phyloP scores from a whole-genome alignment of 2,888 invertebrate genomes.

The Apeira syringaria region DNA sequence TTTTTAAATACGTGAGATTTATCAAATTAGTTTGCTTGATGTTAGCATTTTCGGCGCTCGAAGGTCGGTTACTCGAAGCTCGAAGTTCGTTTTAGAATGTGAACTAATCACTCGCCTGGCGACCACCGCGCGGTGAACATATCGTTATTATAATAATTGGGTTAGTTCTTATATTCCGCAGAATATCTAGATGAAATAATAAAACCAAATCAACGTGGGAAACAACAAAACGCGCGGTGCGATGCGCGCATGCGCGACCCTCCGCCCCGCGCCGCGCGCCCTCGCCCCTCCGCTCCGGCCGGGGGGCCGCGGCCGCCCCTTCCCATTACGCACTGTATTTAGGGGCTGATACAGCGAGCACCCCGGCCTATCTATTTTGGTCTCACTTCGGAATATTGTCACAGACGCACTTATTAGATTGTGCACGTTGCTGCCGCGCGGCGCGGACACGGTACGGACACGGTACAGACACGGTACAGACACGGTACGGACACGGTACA shows the following conservation, averaged over 20 bases:
- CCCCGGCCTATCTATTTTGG: conserved; percentile 78
- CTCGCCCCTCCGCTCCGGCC: conserved; percentile 48
- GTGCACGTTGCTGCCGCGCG: conserved; percentile 47
- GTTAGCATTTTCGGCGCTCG: too few species aligned
- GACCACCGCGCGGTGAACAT: too few species aligned
- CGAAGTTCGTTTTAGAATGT: too few species aligned
- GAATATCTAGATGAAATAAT: conserved; percentile 33
- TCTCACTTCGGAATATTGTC: conserved; percentile 72
- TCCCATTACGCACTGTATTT: conserved; percentile 81
- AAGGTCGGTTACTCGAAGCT: too few species aligned
- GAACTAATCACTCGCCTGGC: too few species aligned
- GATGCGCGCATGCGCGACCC: conserved; percentile 65
- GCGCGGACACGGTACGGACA: too few species aligned
- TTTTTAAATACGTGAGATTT: too few species aligned
- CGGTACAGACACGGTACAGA: too few species aligned
- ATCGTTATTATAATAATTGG: too few species aligned
- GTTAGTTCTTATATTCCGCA: too few species aligned
- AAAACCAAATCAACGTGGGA: conserved; percentile 44
- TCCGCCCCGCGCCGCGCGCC: conserved; percentile 58
- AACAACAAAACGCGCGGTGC: conserved; percentile 66
- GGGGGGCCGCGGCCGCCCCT: conserved; percentile 75
- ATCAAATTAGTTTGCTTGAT: too few species aligned
- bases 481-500: too few species aligned
- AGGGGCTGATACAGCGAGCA: conserved; percentile 80
- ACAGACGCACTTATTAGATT: conserved; percentile 72